Evolutionary conservation across 2,797 vertebrate species (phyloP), one percentile per base, ranked within the genome.

Genomic region (Meda fulgida): DNA sequence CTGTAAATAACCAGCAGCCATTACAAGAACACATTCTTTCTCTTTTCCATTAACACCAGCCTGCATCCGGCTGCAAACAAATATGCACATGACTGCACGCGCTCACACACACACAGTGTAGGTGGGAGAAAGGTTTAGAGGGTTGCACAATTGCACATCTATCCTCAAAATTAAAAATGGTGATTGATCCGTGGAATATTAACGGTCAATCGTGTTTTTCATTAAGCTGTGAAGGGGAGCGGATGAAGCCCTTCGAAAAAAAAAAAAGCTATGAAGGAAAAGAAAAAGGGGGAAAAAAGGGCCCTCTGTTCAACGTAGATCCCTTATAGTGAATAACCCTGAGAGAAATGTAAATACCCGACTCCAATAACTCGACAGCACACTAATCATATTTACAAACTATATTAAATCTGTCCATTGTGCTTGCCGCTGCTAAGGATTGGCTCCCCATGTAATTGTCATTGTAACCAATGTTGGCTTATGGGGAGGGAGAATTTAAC

Each of bases 351-450:
- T 98, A 98, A 99, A 98, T 98, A 98, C 96, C 95, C 95, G 93
- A 96, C 95, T 97, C 95, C 97, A 98, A 97, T 98, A 98, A 97
- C 96, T 95, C 95, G 97, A 97, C 97, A 98, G 97, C 96, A 96
- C 97, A 99, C 98, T 99, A 98, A 99, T 99, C 98, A 98, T 98
- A 99, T 99, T 99, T 99, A 98, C 97, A 98, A 99, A 99, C 97
- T 97, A 98, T 99, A 99, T 99, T 99, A 99, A 99, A 99, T 98
- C 96, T 98, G 97, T 97, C 96, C 95, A 96, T 97, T 97, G 96
- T 97, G 96, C 96, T 96, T 96, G 96, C 96, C 84, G 63, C 96
- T 95, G 94, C 96, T 95, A 95, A 93, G 95, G 95, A 98, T 96
- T 96, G 97, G 96, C 96, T 96, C 93, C 78, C 85, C 94, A 94